Conservation (phyloP, 2,888 invertebrate genomes). For the Temnothorax unifasciatus region DNA sequence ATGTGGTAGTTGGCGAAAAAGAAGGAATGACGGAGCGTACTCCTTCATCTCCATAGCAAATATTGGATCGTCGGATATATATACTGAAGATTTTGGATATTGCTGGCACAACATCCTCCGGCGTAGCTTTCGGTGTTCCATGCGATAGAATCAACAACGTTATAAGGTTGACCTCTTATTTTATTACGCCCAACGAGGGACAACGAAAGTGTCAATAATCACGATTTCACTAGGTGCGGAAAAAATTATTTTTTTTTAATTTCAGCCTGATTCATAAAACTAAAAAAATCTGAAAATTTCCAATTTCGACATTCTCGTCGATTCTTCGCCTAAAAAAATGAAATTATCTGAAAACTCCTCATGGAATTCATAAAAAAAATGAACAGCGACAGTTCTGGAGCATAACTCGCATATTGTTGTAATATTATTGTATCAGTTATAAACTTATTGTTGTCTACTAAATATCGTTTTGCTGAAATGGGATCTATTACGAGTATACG, state of each 20-base stretch:
- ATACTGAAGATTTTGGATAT: constrained; percentile 81
- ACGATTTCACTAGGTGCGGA: neutral
- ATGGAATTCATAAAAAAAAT: neutral
- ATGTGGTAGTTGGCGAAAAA: constrained; percentile 28
- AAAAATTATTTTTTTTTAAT: neutral
- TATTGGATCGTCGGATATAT: constrained; percentile 82
- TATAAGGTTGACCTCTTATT: constrained; percentile 62
- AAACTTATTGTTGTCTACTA: constrained; percentile 4
- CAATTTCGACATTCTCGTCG: neutral
- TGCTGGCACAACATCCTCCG: constrained; percentile 79
- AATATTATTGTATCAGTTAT: neutral
- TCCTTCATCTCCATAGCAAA: constrained; percentile 82
- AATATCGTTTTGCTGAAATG: constrained; percentile 9
- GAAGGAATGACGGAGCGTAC: constrained; percentile 51
- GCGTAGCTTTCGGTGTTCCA: constrained; percentile 77
- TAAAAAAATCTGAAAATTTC: neutral
- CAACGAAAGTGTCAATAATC: neutral
- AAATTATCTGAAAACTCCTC: neutral
- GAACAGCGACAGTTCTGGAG: neutral
- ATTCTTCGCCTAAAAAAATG: neutral
- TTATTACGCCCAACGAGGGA: constrained; percentile 55
- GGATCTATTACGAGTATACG: constrained; percentile 1
- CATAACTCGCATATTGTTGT: neutral
- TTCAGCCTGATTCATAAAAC: neutral
- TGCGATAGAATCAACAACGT: constrained; percentile 48